Base-by-base conservation (phyloP, 1,140 invertebrate species). In the Himalopsyche phryganea region DNA sequence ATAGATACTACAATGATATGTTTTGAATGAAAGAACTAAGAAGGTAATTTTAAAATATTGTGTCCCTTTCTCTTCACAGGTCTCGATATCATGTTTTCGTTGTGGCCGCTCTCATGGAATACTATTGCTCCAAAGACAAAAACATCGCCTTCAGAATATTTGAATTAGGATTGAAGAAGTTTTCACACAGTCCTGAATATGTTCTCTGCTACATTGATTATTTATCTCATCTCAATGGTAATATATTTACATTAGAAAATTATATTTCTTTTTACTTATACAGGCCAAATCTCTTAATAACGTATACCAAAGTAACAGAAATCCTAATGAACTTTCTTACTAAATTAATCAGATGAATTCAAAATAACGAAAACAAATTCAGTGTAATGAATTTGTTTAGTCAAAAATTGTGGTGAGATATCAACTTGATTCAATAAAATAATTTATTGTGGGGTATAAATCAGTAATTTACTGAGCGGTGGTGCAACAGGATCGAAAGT, bases 101-200 rank as follows among this genome's bases (percentile, higher is more conserved):
- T 1, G 90, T 95, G 1, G 96, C 96, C 11, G 95, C 96, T 0
- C 78, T 98, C 0, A 98, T 99, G 94, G 98, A 99, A 78, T 99
- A 99, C 74, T 98, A 98, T 70, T 98, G 96, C 71, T 98, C 92
- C 49, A 99, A 99, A 81, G 96, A 99, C 74, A 96, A 98, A 76
- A 95, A 94, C 71, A 94, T 99, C 50, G 96, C 97, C 0, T 96
- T 98, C 70, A 86, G 95, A 63, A 98, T 99, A 66, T 99, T 99
- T 76, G 96, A 99, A 76, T 79, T 99, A 15, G 98, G 96, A 0
- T 77, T 99, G 11, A 99, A 99, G 74, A 97, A 96, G 72, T 98
- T 95, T 76, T 89, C 88, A 0, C 88, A 94, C 66, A 91, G 92
- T 71, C 90, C 95, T 0, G 94, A 98, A 66, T 99, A 97, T 70